These are phyloP conservation scores for Drosophila takahashii DNA, from an alignment of 1,140 invertebrate species.

Conservation along the genomic window DNA sequence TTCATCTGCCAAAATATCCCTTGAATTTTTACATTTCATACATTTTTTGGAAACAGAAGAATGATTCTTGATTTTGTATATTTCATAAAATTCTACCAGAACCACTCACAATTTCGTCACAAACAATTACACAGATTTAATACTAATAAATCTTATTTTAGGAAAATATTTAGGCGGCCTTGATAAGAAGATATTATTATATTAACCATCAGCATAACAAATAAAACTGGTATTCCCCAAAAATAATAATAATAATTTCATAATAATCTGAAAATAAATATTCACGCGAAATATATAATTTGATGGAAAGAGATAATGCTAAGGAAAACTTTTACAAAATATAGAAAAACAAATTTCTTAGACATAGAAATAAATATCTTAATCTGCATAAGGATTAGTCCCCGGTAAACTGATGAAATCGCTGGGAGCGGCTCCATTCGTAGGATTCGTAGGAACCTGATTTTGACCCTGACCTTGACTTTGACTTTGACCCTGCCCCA, in stretches of 20 bases:
- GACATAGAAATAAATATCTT: neutral
- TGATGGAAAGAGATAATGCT: neutral
- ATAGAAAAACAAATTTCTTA: neutral
- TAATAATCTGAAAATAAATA: neutral
- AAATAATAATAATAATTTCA: too few relatives aligned
- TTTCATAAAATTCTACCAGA: slow-evolving; percentile 40
- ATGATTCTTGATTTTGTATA: neutral
- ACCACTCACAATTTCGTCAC: neutral
- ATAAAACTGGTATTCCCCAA: too few relatives aligned
- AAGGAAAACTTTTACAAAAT: slow-evolving; percentile 5
- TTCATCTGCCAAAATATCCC: neutral
- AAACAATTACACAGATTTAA: slow-evolving; percentile 4
- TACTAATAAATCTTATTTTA: neutral
- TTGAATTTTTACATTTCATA: too few relatives aligned
- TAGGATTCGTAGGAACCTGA: neutral
- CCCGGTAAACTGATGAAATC: neutral
- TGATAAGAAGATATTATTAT: neutral
- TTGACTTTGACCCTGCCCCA: neutral
- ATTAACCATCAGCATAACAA: too few relatives aligned
- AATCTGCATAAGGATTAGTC: neutral
- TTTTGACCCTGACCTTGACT: neutral
- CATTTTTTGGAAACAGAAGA: neutral
- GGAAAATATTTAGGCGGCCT: neutral
- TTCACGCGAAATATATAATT: slow-evolving; percentile 8
- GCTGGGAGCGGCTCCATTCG: neutral